Evolutionary conservation across 2,797 vertebrate species (phyloP).

Genomic region (Lutjanus argentimaculatus): DNA sequence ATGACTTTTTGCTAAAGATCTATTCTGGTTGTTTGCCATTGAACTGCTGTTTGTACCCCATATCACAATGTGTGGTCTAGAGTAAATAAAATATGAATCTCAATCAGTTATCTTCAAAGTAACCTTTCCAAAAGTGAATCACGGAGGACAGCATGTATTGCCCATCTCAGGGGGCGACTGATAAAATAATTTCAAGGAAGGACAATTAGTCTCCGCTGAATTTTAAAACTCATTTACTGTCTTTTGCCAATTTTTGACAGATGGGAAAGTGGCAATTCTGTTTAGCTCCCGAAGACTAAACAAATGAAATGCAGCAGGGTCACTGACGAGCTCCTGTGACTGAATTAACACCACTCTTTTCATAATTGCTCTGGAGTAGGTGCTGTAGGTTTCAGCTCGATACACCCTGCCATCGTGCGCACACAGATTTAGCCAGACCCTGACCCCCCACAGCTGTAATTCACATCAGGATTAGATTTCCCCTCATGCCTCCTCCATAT

Average conservation of each 20-base stretch:
- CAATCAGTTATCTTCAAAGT: conserved; percentile 26
- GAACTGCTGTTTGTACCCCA: no score
- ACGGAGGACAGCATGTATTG: conserved; percentile 51
- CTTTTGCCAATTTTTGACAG: conserved; percentile 79
- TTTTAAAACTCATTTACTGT: conserved; percentile 76
- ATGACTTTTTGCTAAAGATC: no score
- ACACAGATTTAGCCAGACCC: conserved; percentile 51
- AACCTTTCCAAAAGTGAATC: conserved; percentile 42
- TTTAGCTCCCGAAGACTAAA: conserved; percentile 73
- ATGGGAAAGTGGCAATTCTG: conserved; percentile 75
- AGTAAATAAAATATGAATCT: no score
- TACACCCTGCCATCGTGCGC: conserved; percentile 37
- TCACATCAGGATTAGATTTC: conserved; percentile 82
- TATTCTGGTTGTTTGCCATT: no score
- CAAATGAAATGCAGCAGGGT: conserved; percentile 66
- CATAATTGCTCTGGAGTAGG: conserved; percentile 63
- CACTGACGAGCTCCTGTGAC: conserved; percentile 60
- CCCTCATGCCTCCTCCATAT: conserved; percentile 53
- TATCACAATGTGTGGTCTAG: no score
- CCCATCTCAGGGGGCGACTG: conserved; percentile 59
- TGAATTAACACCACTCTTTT: conserved; percentile 63
- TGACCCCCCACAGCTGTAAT: conserved; percentile 70
- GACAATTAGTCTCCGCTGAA: conserved; percentile 79
- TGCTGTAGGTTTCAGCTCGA: conserved; percentile 45
- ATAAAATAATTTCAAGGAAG: conserved; percentile 73